Base-by-base conservation (phyloP, 2,113 vertebrate genomes). In the Scomber japonicus region DNA sequence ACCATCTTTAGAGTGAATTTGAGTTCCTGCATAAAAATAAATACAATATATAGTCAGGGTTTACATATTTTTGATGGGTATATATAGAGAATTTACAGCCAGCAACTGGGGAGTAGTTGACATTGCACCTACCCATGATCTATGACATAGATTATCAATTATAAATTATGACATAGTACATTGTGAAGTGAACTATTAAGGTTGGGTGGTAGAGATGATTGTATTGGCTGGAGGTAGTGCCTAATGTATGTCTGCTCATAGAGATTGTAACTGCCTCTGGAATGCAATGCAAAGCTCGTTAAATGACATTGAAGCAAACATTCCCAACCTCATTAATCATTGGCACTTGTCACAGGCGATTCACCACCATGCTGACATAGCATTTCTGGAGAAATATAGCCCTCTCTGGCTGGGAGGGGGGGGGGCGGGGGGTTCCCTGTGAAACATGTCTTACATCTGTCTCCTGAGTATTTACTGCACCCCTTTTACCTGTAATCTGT, bases 241-340 rank as follows among this genome's bases (percentile, higher is more conserved):
- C 48, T 4, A 49, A 5, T 35, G 31, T 40, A 40, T 50, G 46
- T 66, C 63, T 12, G 21, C 5, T 3, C 57, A 21, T 40, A n/a
- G 40, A 48, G 61, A 69, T 69, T 77, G 51, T 63, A 62, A 84
- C 50, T 13, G 7, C 70, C 61, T 75, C 70, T n/a, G n/a, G 71
- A 88, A 86, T 71, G 60, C 76, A 77, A 60, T 17, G 65, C 78
- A 27, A 27, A 27, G 66, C 84, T 90, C 48, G 46, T 91, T 92
- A 88, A 91, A 81, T 63, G 31, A 85, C 71, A 16, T 45, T 35
- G 46, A 75, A 86, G 79, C 68, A 82, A 83, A 72, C 80, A 60
- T 76, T 85, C 83, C 14, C 71, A 44, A 66, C 50, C 62, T 85
- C 85, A 81, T 92, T 89, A 85, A 93, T 94, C 87, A 90, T 21